phyloP scores from a whole-genome alignment of 2,113 vertebrate species.

The Microtus pennsylvanicus region DNA sequence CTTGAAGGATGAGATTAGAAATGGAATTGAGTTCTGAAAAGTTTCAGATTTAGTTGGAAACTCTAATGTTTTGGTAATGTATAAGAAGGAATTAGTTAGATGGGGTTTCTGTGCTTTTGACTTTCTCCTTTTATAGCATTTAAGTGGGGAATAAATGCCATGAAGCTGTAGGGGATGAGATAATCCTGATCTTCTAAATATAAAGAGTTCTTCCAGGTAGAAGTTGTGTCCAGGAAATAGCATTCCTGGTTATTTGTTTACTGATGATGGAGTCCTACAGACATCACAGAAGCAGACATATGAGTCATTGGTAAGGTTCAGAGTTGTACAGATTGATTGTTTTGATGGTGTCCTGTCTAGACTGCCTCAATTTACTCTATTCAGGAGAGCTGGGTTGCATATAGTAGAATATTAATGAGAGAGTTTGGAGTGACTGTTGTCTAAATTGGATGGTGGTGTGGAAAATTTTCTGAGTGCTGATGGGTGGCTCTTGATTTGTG shows the following conservation, averaged over 20 bases:
- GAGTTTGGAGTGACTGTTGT: neutral
- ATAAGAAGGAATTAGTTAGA: neutral
- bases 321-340: neutral
- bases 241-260: neutral
- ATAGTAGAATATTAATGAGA: neutral
- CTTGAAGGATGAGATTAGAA: slow-evolving; percentile 13
- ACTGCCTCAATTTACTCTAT: slow-evolving; percentile 14
- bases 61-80: neutral
- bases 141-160: neutral
- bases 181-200: slow-evolving; percentile 37
- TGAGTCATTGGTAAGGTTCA: neutral
- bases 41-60: neutral
- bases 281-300: neutral
- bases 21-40: neutral
- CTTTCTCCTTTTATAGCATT: neutral
- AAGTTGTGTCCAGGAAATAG: neutral
- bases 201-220: slow-evolving; percentile 5
- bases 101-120: neutral
- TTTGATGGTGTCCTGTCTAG: neutral
- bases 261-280: neutral
- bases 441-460: neutral
- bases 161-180: slow-evolving; percentile 25
- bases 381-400: neutral
- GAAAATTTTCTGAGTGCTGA: neutral
- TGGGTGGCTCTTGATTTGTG: neutral